phyloP scores from a whole-genome alignment of 2,888 invertebrate species.

The Epirrita christyi region DNA sequence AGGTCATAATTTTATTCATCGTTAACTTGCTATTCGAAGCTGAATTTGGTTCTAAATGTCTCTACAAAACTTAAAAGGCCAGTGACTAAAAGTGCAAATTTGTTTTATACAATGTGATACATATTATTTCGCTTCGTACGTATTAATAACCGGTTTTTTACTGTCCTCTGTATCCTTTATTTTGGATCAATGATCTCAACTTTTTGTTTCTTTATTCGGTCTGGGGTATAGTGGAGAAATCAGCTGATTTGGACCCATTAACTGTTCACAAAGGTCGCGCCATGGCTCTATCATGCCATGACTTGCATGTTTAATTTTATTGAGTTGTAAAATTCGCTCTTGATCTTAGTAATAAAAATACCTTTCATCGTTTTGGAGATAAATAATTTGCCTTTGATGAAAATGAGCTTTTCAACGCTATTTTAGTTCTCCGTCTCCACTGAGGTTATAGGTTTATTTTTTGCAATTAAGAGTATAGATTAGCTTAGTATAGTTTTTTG shows the following conservation, averaged over 20 bases:
- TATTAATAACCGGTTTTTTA: slow-evolving; percentile 24
- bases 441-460: background rate
- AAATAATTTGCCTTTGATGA: slow-evolving; percentile 10
- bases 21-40: slow-evolving; percentile 25
- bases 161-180: slow-evolving; percentile 21
- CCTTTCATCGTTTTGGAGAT: slow-evolving; percentile 17
- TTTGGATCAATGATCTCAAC: slow-evolving; percentile 26
- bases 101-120: slow-evolving; percentile 10
- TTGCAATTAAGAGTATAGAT: too few species aligned
- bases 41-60: slow-evolving; percentile 2
- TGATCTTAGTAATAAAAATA: slow-evolving; percentile 17
- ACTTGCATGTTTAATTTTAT: slow-evolving; percentile 33
- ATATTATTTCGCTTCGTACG: slow-evolving; percentile 15
- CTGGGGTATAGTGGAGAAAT: slow-evolving; percentile 34
- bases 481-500: slow-evolving; percentile 26
- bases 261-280: slow-evolving; percentile 23
- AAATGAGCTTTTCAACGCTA: slow-evolving; percentile 1
- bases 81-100: slow-evolving; percentile 28
- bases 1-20: slow-evolving; percentile 38
- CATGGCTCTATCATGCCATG: slow-evolving; percentile 25
- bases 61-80: slow-evolving; percentile 11
- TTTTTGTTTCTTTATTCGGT: slow-evolving; percentile 22
- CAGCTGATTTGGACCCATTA: slow-evolving; percentile 37
- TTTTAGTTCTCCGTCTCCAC: background rate
- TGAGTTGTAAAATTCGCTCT: slow-evolving; percentile 27